Percentiles rank a stretch among this genome's conserved stretches.
phyloP scores from a whole-genome alignment of 1,140 invertebrate species.

The Brachionus plicatilis region DNA sequence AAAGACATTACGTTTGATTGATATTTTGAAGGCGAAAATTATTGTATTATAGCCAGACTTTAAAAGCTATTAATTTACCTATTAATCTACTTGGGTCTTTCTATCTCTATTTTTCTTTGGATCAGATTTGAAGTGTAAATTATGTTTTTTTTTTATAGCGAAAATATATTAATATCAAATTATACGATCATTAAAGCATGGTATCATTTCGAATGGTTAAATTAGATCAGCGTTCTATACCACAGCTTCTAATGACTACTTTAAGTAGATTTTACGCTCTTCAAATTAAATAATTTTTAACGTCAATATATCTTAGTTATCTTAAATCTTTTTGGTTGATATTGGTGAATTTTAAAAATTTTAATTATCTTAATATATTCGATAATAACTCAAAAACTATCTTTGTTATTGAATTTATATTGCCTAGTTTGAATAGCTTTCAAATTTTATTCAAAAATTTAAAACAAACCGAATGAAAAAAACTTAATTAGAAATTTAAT shows the following conservation, averaged over 20 bases:
- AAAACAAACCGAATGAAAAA: not conserved
- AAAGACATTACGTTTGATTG: not conserved
- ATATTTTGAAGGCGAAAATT: not conserved
- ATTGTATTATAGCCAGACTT: not conserved
- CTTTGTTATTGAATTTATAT: not conserved
- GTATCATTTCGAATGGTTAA: not conserved
- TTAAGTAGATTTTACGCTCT: not conserved
- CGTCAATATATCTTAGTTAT: not conserved
- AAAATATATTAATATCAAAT: not conserved
- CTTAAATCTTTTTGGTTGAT: not conserved
- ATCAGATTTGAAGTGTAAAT: not conserved
- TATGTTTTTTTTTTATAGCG: not conserved
- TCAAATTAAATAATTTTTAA: not conserved
- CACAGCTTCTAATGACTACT: not conserved
- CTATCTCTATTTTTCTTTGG: not conserved
- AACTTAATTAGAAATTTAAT: not conserved
- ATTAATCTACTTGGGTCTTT: not conserved
- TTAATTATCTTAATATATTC: not conserved
- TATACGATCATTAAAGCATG: not conserved
- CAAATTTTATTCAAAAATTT: not conserved
- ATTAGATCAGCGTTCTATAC: not conserved
- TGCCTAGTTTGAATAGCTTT: not conserved
- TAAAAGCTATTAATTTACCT: not conserved
- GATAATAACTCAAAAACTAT: not conserved
- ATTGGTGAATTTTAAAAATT: not conserved